Conservation (phyloP, 2,113 vertebrate genomes). For the Maccullochella peelii region DNA sequence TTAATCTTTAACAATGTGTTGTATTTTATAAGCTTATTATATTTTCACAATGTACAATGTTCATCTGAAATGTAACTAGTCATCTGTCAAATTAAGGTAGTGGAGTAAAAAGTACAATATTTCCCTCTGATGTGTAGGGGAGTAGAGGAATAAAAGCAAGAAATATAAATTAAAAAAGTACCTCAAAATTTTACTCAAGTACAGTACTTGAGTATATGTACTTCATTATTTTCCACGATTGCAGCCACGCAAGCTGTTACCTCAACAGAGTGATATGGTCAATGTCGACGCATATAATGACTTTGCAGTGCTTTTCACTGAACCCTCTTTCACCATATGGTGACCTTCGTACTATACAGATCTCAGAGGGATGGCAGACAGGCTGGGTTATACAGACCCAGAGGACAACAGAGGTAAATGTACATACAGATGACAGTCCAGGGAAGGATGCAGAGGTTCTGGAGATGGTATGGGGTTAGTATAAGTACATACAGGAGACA, state of each 20-base stretch:
- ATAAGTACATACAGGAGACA: background rate
- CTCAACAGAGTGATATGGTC: constrained; percentile 24
- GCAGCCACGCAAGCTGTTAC: constrained; percentile 11
- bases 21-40: background rate
- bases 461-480: background rate
- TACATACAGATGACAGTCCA: background rate
- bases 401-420: constrained; percentile 47
- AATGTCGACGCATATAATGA: constrained; percentile 48
- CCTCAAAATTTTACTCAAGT: background rate
- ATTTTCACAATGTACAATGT: background rate
- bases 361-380: constrained; percentile 45
- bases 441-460: background rate
- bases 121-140: background rate
- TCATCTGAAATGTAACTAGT: background rate
- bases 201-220: background rate
- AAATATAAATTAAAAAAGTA: background rate
- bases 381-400: constrained; percentile 19
- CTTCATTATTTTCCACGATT: background rate
- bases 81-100: background rate
- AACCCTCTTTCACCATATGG: constrained; percentile 66
- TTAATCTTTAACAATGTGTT: background rate
- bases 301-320: constrained; percentile 40
- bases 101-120: background rate
- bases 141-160: background rate
- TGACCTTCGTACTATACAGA: constrained; percentile 56